Evolutionary conservation across 2,113 vertebrate species (phyloP).

Genomic region (Progne subis): DNA sequence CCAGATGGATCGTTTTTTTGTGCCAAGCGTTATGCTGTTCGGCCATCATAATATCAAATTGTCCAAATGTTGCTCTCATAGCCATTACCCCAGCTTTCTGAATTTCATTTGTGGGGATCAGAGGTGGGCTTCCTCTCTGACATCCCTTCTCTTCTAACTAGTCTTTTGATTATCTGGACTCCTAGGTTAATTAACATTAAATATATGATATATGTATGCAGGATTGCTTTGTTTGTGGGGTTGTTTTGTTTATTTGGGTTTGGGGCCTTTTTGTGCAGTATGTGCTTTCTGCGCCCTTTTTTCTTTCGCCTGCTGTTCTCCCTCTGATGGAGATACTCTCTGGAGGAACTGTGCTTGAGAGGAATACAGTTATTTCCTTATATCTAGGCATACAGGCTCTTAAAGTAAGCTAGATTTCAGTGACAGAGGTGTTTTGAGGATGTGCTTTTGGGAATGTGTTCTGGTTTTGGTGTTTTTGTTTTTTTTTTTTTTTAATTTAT

Average conservation of each 20-base stretch:
- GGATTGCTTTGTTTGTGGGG: not conserved
- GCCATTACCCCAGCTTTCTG: not conserved
- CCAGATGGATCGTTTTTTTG: not conserved
- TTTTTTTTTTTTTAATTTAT: not conserved
- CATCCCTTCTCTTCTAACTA: not conserved
- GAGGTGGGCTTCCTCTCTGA: not conserved
- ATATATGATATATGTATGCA: fast-evolving
- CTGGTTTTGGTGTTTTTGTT: not conserved
- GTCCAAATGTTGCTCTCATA: not conserved
- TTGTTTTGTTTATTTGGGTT: not conserved
- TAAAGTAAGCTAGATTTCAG: not conserved
- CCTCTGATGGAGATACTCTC: not conserved
- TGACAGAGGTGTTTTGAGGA: not conserved
- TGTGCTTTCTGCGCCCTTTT: not conserved
- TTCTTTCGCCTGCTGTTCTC: not conserved
- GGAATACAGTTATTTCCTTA: not conserved
- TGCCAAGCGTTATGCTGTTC: not conserved
- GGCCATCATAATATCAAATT: not conserved
- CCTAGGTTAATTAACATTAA: not conserved
- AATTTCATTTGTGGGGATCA: not conserved
- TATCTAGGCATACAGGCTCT: not conserved
- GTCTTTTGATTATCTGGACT: not conserved
- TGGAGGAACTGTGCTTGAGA: not conserved
- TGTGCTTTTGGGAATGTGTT: not conserved
- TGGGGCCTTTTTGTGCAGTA: not conserved